phyloP scores from a whole-genome alignment of 2,888 invertebrate genomes.

The Alentia gelatinosa region DNA sequence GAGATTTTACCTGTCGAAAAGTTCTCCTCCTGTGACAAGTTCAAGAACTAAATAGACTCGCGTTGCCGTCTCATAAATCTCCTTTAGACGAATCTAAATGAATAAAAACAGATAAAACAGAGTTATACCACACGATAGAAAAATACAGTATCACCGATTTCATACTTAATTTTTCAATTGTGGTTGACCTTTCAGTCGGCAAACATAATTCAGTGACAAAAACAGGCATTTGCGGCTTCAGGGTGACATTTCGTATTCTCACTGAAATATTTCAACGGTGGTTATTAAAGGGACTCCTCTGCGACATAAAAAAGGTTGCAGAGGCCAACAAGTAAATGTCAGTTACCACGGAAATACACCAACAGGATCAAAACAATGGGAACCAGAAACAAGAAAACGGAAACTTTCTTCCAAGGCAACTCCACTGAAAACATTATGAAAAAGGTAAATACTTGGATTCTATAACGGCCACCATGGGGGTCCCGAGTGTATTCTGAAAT shows the following conservation, averaged over 20 bases:
- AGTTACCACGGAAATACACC: background rate
- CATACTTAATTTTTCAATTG: background rate
- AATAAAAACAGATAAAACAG: background rate
- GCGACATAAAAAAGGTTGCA: background rate
- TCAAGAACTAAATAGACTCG: constrained; percentile 76
- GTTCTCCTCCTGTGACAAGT: constrained; percentile 78
- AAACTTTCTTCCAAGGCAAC: too few relatives aligned
- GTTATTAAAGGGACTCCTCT: background rate
- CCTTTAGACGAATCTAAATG: constrained; percentile 76
- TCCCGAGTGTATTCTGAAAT: too few relatives aligned
- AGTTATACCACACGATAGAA: background rate
- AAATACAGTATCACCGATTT: background rate
- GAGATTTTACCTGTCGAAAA: constrained; percentile 80
- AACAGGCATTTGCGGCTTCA: background rate
- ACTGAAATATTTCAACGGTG: background rate
- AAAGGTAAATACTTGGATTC: too few relatives aligned
- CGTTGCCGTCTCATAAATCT: constrained; percentile 77
- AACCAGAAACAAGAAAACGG: background rate
- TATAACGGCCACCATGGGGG: too few relatives aligned
- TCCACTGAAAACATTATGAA: too few relatives aligned
- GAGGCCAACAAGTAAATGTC: background rate
- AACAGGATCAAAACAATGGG: background rate
- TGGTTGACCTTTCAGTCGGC: background rate
- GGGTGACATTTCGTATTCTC: background rate
- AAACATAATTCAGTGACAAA: background rate